These are phyloP conservation scores for Candoia aspera DNA, from an alignment of 2,113 vertebrate species.

Conservation along the genomic window DNA sequence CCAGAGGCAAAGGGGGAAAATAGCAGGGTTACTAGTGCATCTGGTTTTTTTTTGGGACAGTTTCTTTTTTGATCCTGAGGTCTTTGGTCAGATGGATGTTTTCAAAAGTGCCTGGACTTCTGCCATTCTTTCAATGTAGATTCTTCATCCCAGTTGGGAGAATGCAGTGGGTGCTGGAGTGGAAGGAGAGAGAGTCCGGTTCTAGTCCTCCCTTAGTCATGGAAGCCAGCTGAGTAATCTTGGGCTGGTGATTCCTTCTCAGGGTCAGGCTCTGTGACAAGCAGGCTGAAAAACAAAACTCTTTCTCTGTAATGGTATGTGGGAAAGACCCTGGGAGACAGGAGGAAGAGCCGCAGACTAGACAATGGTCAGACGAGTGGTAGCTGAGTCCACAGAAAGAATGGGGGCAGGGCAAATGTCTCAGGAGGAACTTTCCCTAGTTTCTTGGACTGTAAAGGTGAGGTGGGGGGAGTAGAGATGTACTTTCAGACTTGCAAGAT, in stretches of 20 bases:
- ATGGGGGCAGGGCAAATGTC: neutral
- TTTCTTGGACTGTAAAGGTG: neutral
- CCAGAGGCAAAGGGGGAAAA: neutral
- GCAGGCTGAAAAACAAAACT: neutral
- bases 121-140: neutral
- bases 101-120: neutral
- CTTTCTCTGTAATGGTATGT: neutral
- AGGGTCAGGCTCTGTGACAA: neutral
- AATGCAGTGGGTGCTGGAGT: neutral
- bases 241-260: neutral
- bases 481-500: neutral
- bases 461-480: neutral
- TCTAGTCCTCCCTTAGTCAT: neutral
- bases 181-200: neutral
- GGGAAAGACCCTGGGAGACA: neutral
- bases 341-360: neutral
- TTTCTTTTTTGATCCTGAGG: neutral
- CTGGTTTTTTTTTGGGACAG: neutral
- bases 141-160: neutral
- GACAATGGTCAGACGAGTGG: neutral
- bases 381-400: neutral
- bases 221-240: neutral
- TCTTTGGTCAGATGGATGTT: neutral
- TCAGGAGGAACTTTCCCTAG: neutral
- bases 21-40: neutral